These are phyloP conservation scores for Mirounga angustirostris DNA, from an alignment of 2,113 vertebrate genomes.

Conservation along the genomic window DNA sequence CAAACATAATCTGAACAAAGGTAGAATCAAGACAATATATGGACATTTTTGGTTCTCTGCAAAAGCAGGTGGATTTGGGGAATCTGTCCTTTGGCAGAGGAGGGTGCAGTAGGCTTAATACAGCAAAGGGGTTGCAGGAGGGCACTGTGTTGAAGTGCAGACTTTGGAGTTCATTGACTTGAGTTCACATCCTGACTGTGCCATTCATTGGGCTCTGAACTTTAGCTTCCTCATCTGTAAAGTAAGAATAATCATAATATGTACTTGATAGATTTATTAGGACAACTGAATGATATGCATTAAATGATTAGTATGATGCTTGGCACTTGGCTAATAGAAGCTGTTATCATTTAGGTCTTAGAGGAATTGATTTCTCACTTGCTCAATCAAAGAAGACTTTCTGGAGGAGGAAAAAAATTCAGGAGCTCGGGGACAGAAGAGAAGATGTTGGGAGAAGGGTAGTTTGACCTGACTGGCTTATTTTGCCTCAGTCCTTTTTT, in stretches of 20 bases:
- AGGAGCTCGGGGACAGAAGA: neutral
- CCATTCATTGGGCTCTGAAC: slow-evolving; percentile 16
- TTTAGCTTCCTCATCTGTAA: slow-evolving; percentile 22
- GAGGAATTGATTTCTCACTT: slow-evolving; percentile 58
- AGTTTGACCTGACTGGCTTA: neutral
- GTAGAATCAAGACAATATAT: neutral
- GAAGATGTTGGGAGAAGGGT: neutral
- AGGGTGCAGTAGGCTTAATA: neutral
- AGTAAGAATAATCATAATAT: neutral
- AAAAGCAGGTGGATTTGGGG: slow-evolving; percentile 16
- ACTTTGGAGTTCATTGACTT: neutral
- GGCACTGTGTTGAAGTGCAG: neutral
- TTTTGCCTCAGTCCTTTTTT: slow-evolving; percentile 1
- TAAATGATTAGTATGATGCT: neutral
- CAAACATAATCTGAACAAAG: slow-evolving; percentile 31
- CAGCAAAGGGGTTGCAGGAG: neutral
- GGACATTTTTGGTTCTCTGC: slow-evolving; percentile 23
- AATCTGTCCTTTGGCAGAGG: slow-evolving; percentile 16
- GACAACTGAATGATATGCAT: neutral
- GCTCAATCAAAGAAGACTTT: slow-evolving; percentile 42
- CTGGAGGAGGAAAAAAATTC: slow-evolving; percentile 41
- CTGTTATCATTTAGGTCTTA: slow-evolving; percentile 25
- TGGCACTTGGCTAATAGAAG: neutral
- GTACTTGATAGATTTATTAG: slow-evolving; percentile 13
- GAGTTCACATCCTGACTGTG: neutral